These are phyloP conservation scores for Plecotus auritus DNA, from an alignment of 2,113 vertebrate species.

Conservation along the genomic window DNA sequence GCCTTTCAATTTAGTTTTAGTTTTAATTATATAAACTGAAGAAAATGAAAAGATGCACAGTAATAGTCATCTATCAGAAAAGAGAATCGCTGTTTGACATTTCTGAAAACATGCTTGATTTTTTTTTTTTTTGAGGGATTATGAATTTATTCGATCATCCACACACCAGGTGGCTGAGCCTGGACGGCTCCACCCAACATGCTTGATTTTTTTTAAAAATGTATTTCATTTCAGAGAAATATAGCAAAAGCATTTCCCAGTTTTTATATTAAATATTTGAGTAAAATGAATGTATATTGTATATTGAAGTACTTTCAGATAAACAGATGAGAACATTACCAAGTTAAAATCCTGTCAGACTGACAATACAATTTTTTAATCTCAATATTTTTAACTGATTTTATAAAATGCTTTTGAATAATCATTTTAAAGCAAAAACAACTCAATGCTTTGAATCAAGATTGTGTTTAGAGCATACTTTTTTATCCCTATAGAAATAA, in stretches of 20 bases:
- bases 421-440: conserved; percentile 23
- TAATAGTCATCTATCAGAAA: background rate
- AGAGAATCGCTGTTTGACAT: conserved; percentile 15
- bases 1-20: background rate
- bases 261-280: conserved; percentile 32
- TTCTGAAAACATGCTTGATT: conserved; percentile 30
- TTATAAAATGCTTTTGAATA: conserved; percentile 28
- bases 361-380: background rate
- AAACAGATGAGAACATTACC: background rate
- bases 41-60: background rate
- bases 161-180: too few relatives aligned
- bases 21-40: conserved; percentile 16
- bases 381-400: background rate
- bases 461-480: background rate
- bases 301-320: conserved; percentile 10
- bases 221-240: conserved; percentile 5
- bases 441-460: background rate
- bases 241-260: background rate
- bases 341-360: conserved; percentile 27
- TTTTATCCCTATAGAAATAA: conserved; percentile 21
- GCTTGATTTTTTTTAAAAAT: background rate
- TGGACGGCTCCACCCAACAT: background rate
- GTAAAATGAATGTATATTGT: conserved; percentile 5
- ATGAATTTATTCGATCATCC: too few relatives aligned
- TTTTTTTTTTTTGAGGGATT: background rate